Evolutionary conservation across 2,113 vertebrate genomes (phyloP).

Genomic region (Pelodiscus sinensis): DNA sequence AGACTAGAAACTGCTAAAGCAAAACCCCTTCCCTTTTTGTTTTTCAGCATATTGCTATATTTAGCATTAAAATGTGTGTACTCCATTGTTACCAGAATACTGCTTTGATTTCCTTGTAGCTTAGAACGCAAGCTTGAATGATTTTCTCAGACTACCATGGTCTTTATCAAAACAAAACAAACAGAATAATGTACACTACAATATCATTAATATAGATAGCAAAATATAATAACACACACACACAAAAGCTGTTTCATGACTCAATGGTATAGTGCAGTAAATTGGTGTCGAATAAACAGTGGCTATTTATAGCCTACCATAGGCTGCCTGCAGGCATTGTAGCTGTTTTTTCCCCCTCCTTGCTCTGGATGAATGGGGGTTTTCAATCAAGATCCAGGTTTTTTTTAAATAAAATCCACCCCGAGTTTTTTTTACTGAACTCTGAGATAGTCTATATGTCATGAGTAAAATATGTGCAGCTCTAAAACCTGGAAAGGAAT

Average conservation of each 20-base stretch:
- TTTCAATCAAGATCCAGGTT: slow-evolving; percentile 54
- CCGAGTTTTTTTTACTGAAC: slow-evolving; percentile 74
- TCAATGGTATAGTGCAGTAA: neutral
- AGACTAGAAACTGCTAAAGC: neutral
- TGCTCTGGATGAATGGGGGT: slow-evolving; percentile 22
- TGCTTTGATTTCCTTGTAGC: neutral
- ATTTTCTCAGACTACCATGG: slow-evolving; percentile 14
- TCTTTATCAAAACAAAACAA: neutral
- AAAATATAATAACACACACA: neutral
- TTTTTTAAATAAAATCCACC: slow-evolving; percentile 45
- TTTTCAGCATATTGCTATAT: neutral
- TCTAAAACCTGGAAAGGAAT: slow-evolving; percentile 74
- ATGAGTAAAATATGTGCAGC: slow-evolving; percentile 74
- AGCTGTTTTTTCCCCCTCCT: neutral
- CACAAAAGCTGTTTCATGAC: neutral
- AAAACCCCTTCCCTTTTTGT: neutral
- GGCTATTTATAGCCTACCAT: slow-evolving; percentile 3
- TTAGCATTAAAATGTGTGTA: neutral
- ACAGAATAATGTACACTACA: neutral
- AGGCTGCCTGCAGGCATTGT: slow-evolving; percentile 29
- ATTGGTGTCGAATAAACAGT: slow-evolving; percentile 11
- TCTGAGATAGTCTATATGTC: slow-evolving; percentile 69
- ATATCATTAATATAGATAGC: neutral
- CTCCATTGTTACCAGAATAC: neutral
- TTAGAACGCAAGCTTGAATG: neutral